Percentiles rank a stretch among this genome's conserved stretches.
phyloP scores from a whole-genome alignment of 2,888 invertebrate genomes.

The Ypsolopha sequella region DNA sequence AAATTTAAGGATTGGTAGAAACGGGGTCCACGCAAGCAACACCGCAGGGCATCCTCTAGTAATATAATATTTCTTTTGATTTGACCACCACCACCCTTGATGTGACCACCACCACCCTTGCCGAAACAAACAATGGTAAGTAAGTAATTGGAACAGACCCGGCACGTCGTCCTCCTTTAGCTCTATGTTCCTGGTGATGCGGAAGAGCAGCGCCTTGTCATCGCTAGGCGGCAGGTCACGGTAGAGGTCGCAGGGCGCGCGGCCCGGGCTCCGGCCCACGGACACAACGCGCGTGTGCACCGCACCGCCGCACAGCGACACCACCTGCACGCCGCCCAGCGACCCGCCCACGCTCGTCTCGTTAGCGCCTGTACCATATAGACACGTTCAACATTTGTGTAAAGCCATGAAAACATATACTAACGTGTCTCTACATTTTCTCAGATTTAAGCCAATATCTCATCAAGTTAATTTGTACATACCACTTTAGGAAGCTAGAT shows the following conservation, averaged over 20 bases:
- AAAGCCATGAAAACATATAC: too few species aligned
- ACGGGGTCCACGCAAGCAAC: too few species aligned
- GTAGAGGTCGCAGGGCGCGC: slow-evolving; percentile 60
- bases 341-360: slow-evolving; percentile 83
- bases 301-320: slow-evolving; percentile 89
- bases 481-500: too few species aligned
- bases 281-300: slow-evolving; percentile 88
- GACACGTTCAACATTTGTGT: slow-evolving; percentile 5
- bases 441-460: too few species aligned
- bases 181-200: slow-evolving; percentile 27
- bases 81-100: too few species aligned
- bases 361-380: slow-evolving; percentile 39
- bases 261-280: slow-evolving; percentile 81
- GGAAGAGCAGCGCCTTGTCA: slow-evolving; percentile 43
- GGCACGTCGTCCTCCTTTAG: slow-evolving; percentile 23
- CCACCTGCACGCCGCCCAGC: slow-evolving; percentile 90
- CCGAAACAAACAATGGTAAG: too few species aligned
- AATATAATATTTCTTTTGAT: too few species aligned
- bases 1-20: too few species aligned
- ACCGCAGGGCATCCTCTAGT: too few species aligned
- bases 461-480: too few species aligned
- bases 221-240: slow-evolving; percentile 15
- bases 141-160: slow-evolving; percentile 19
- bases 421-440: too few species aligned
- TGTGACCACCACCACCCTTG: too few species aligned